Evolutionary conservation across 2,888 invertebrate genomes (phyloP).

Genomic region (Tipula vernalis): DNA sequence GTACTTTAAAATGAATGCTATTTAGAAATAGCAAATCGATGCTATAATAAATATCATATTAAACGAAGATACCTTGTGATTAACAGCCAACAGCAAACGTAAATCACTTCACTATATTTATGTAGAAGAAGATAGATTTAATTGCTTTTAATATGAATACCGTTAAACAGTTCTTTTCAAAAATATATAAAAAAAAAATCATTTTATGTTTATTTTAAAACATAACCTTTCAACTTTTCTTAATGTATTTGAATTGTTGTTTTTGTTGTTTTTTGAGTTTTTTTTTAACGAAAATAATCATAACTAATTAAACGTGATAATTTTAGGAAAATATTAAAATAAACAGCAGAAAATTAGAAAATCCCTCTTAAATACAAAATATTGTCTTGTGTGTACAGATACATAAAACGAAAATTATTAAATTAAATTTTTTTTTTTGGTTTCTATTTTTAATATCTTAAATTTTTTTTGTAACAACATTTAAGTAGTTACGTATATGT

Average conservation of each 20-base stretch:
- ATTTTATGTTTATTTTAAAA: background rate
- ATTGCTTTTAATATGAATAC: background rate
- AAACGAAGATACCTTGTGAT: background rate
- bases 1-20: background rate
- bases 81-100: background rate
- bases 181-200: background rate
- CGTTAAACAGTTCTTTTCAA: background rate
- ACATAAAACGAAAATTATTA: background rate
- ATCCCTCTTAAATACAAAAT: background rate
- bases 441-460: background rate
- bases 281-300: background rate
- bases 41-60: background rate
- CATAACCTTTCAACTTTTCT: background rate
- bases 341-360: background rate
- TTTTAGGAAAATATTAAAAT: background rate
- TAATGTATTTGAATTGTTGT: background rate
- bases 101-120: background rate
- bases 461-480: background rate
- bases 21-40: background rate
- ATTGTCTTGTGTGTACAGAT: background rate
- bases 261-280: background rate
- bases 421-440: background rate
- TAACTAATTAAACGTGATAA: conserved; percentile 4
- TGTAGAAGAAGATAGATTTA: background rate
- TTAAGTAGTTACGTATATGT: background rate